These are phyloP conservation scores for Branchellion lobata DNA, from an alignment of 2,888 invertebrate genomes.

Conservation along the genomic window DNA sequence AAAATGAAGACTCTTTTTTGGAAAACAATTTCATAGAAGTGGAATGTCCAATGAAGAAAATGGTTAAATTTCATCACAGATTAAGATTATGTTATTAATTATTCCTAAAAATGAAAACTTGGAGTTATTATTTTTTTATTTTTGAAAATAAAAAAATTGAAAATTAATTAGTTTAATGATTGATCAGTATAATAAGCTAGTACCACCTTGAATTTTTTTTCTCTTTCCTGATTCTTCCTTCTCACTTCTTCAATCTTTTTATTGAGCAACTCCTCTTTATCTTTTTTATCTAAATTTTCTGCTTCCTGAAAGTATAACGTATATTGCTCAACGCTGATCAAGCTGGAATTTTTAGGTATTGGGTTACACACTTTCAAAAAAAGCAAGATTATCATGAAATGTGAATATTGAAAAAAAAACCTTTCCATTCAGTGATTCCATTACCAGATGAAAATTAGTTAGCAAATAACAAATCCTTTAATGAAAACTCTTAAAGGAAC, in stretches of 20 bases:
- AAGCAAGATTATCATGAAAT: too few relatives aligned
- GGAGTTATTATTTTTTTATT: not conserved
- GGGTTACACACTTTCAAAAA: not conserved
- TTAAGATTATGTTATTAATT: not conserved
- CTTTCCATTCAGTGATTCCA: not conserved
- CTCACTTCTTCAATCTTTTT: slow-evolving; percentile 42
- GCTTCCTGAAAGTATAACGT: not conserved
- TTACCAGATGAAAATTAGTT: not conserved
- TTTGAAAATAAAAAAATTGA: too few relatives aligned
- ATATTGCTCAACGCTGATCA: too few relatives aligned
- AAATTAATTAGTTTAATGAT: too few relatives aligned
- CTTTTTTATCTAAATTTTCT: not conserved
- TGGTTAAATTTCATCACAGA: too few relatives aligned
- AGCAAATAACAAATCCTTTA: not conserved
- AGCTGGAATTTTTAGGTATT: not conserved
- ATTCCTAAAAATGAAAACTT: not conserved
- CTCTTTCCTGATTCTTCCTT: slow-evolving; percentile 29
- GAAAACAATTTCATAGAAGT: too few relatives aligned
- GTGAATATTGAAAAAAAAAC: not conserved
- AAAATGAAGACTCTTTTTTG: too few relatives aligned
- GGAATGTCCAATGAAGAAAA: too few relatives aligned
- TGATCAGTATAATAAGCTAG: too few relatives aligned
- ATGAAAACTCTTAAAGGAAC: not conserved
- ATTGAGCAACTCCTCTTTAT: slow-evolving; percentile 30
- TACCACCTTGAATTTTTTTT: slow-evolving; percentile 36